Conservation (phyloP, 1,140 invertebrate genomes). For the Oryzaephilus surinamensis region DNA sequence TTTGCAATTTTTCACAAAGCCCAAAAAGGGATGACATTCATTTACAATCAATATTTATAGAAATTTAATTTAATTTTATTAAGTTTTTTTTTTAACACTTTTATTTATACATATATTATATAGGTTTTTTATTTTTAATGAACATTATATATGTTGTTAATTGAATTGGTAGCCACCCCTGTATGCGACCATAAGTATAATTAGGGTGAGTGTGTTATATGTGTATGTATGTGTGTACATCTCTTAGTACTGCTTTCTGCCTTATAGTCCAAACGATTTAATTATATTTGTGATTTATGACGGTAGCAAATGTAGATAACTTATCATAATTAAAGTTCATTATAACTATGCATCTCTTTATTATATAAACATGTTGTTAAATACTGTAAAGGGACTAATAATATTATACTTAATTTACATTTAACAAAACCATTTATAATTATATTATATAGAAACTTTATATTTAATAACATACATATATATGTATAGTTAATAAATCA, state of each 20-base stretch:
- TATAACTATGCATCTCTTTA: slow-evolving; percentile 17
- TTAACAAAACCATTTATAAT: slow-evolving; percentile 11
- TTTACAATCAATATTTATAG: too few relatives aligned
- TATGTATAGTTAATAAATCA: background rate
- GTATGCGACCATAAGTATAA: slow-evolving; percentile 18
- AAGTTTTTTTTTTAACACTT: too few relatives aligned
- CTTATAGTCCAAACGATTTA: slow-evolving; percentile 22
- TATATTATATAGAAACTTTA: background rate
- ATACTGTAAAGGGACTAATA: slow-evolving; percentile 13
- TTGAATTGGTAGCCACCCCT: too few relatives aligned
- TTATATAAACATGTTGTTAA: slow-evolving; percentile 18
- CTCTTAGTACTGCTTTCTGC: slow-evolving; percentile 12
- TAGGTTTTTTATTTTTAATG: too few relatives aligned
- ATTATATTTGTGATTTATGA: slow-evolving; percentile 28
- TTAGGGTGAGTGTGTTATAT: slow-evolving; percentile 22
- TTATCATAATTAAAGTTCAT: slow-evolving; percentile 21
- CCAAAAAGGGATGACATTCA: too few relatives aligned
- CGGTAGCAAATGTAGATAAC: slow-evolving; percentile 19
- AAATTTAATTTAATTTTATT: too few relatives aligned
- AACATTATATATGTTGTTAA: too few relatives aligned
- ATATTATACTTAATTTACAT: too few relatives aligned
- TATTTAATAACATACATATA: background rate
- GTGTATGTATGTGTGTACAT: too few relatives aligned
- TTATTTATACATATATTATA: too few relatives aligned
- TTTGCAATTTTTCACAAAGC: too few relatives aligned